These are phyloP conservation scores for Alexandromys fortis DNA, from an alignment of 2,113 vertebrate species.

Conservation along the genomic window DNA sequence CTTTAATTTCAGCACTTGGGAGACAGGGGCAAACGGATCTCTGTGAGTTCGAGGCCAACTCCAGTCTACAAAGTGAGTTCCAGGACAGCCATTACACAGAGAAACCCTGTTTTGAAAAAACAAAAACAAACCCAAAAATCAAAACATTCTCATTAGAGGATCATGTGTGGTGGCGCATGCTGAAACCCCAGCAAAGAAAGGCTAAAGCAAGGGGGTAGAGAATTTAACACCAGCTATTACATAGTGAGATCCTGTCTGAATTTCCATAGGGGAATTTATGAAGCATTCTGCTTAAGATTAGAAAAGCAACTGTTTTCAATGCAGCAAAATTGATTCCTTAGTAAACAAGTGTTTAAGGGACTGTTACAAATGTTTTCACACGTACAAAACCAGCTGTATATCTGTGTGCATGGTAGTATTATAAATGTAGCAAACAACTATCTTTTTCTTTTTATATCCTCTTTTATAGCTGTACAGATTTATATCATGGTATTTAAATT, in stretches of 20 bases:
- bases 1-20: no score
- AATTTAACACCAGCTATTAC: not conserved
- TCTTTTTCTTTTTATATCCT: not conserved
- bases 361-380: not conserved
- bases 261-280: not conserved
- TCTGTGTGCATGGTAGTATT: not conserved
- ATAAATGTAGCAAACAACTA: not conserved
- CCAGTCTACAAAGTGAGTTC: no score
- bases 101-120: no score
- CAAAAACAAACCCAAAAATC: no score
- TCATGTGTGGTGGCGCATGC: not conserved
- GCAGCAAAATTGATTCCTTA: not conserved
- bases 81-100: no score
- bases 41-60: no score
- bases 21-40: no score
- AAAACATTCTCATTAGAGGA: not conserved
- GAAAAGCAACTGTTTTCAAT: conserved; percentile 35
- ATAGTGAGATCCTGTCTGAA: not conserved
- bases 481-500: conserved; percentile 46
- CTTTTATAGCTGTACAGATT: not conserved
- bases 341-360: conserved; percentile 8
- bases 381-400: not conserved
- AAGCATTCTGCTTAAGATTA: conserved; percentile 12
- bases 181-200: not conserved
- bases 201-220: no score